phyloP scores from a whole-genome alignment of 2,797 vertebrate genomes.

The Pipistrellus kuhlii region DNA sequence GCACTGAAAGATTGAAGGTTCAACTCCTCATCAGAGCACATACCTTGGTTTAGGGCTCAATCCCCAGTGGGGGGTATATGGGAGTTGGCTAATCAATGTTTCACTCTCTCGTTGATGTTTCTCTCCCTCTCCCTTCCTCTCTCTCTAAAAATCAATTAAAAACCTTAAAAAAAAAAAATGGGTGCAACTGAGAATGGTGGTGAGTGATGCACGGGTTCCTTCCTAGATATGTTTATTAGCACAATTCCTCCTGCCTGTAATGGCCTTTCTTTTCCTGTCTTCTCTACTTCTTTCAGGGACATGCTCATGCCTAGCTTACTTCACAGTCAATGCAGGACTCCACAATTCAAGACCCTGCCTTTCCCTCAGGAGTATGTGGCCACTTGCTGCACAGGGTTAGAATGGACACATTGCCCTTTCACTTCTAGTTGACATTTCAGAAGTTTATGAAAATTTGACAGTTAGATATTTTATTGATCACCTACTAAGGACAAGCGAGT shows the following conservation, averaged over 20 bases:
- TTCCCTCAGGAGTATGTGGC: background rate
- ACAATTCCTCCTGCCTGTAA: fast-evolving
- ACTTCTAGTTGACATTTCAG: background rate
- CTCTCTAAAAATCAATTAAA: background rate
- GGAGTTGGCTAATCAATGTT: background rate
- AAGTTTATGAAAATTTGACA: background rate
- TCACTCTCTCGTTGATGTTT: background rate
- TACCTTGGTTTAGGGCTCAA: background rate
- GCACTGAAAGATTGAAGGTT: background rate
- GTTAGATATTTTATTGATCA: background rate
- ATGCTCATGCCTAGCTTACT: background rate
- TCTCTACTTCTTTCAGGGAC: background rate
- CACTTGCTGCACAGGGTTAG: background rate
- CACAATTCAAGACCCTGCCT: background rate
- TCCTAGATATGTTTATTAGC: background rate
- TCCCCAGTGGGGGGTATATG: background rate
- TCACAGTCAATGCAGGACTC: background rate
- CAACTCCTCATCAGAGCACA: background rate
- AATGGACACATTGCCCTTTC: background rate
- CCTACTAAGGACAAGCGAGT: background rate
- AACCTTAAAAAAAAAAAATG: background rate
- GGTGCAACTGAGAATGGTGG: too few species aligned
- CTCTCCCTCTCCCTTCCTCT: background rate
- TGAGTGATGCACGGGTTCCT: fast-evolving
- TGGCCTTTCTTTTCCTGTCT: background rate